These are phyloP conservation scores for Madoqua kirkii DNA, from an alignment of 2,113 vertebrate species.

Conservation along the genomic window DNA sequence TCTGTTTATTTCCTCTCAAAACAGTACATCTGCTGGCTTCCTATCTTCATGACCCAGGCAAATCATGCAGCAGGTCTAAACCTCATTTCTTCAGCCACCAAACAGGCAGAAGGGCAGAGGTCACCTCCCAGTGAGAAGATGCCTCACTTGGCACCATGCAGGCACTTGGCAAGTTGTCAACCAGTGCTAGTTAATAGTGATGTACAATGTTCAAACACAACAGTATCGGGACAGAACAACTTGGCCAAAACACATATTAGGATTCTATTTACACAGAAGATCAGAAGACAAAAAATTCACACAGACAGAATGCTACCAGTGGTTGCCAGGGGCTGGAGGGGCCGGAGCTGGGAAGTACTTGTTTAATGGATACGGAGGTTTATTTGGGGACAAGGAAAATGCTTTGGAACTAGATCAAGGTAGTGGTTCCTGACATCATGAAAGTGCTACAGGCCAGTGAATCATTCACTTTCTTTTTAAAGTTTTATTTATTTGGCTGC, in stretches of 20 bases:
- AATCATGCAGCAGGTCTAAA: not conserved
- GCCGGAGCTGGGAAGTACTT: fast-evolving
- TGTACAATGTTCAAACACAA: not conserved
- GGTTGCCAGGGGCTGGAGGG: not conserved
- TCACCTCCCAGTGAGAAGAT: not conserved
- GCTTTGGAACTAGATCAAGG: not conserved
- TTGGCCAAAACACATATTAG: not conserved
- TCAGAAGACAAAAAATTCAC: not conserved
- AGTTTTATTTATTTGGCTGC: not conserved
- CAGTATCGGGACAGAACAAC: fast-evolving
- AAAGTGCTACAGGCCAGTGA: not conserved
- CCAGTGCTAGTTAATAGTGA: not conserved
- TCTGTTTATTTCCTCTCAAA: not conserved
- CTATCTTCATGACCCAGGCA: not conserved
- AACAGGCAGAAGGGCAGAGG: not conserved
- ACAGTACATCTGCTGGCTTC: not conserved
- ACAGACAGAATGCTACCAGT: not conserved
- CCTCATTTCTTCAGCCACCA: not conserved
- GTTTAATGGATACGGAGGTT: not conserved
- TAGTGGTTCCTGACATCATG: fast-evolving
- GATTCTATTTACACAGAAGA: not conserved
- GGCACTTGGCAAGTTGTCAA: not conserved
- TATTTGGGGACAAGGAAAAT: not conserved
- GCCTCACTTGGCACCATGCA: not conserved
- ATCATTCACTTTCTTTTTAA: not conserved